Base-by-base conservation (phyloP, 2,888 invertebrate genomes). In the Patella ulyssiponensis region DNA sequence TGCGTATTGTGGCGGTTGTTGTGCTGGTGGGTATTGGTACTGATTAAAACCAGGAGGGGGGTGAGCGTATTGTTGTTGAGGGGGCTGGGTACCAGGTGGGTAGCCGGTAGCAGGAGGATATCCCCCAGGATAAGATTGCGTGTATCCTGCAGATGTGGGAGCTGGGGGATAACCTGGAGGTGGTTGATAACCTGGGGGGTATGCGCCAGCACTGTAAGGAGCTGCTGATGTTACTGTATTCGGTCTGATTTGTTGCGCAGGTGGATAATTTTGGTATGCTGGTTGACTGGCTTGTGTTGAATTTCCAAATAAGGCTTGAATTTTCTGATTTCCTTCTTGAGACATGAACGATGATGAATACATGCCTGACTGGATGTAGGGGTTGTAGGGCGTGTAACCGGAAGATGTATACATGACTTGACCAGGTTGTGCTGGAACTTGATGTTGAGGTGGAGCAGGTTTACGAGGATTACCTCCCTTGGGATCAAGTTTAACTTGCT, bases 311-410 rank as follows among this genome's bases (percentile, higher is more conserved):
- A 91, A 86, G 11, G 86, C 86, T 85, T 90, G 89, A 74, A 91
- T 88, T 69, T 86, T 86, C 80, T 90, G 88, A 27, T 87, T 86
- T 3, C 91, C 91, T 76, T 91, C 90, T 53, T 87, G 87, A 2
- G 88, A 88, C 89, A 91, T 86, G 81, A 91, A 91, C 7, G 91
- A 91, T 3, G 90, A 86, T 5, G 87, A 83, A 79, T 87, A 90
- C 88, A 90, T 90, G 53, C 84, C 85, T 9, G 87, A 82, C 3
- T 89, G 82, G 69, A 90, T 86, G 79, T 90, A 91, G 0, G 91
- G 90, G 81, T 90, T 88, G 77, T 86, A 86, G 12, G 84, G 82
- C 9, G 82, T 80, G 76, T 78, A 80, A 17, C 74, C 75, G 33
- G 71, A 69, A 27, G 78, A 70, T 9, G 73, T 72, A 44, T 44